Evolutionary conservation across 2,113 vertebrate genomes (phyloP), one percentile per base, ranked within the genome.

Genomic region (Pluvialis apricaria): DNA sequence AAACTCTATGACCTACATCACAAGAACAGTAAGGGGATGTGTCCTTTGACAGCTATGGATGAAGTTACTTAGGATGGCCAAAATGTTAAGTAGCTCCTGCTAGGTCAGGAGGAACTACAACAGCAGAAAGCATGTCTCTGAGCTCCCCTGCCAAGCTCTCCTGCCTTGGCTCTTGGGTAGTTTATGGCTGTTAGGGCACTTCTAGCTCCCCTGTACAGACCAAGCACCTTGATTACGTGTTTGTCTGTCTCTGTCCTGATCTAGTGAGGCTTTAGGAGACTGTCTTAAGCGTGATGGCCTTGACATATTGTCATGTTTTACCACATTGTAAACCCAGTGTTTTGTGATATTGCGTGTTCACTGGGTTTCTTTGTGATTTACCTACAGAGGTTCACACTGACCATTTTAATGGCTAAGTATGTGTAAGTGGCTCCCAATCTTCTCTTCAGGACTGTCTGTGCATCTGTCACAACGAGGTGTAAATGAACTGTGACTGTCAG

Each of bases 401-500:
- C 75, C 31, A 6, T 65, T 95, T 91, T 82, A 94, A 69, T 62
- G 22, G 45, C 19, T 64, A 24, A 68, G 31, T 51, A 24, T 18
- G 34, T 29, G 14, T 66, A 70, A 92, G 55, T 71, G 55, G 76
- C 44, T 91, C 36, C 42, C 0, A 0, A 87, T 75, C 66, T 91
- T 82, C 73, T 77, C 45, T 60, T 75, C 28, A 2, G 34, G 66
- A 34, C 45, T 88, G 68, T 42, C 49, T 57, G n/a, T 86, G 52
- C 54, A 65, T 85, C 69, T 51, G 3, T 76, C 93, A 49, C 80
- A 82, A 49, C 61, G 64, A 87, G 36, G 51, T 2, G 0, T 62
- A 96, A 93, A 85, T 95, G 90, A 94, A 47, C 55, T 92, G 71
- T 94, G 93, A 83, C 83, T 88, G 82, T 91, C 60, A 77, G 55